These are phyloP conservation scores for Octopus sinensis DNA, from an alignment of 1,140 invertebrate species.

Conservation along the genomic window DNA sequence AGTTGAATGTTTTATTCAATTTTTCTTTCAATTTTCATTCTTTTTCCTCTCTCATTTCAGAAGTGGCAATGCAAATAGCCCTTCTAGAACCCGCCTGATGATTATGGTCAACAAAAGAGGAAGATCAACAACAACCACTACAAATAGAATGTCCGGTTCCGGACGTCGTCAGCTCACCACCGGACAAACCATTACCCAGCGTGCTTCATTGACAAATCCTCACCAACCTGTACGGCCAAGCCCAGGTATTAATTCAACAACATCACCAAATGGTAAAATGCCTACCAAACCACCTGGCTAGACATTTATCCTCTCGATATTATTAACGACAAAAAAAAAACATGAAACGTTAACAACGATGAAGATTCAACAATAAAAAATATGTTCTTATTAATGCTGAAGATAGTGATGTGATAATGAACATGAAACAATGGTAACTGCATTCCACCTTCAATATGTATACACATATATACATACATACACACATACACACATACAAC, in stretches of 20 bases:
- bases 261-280: not conserved
- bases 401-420: too few relatives aligned
- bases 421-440: too few relatives aligned
- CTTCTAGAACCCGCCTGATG: not conserved
- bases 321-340: too few relatives aligned
- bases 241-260: not conserved
- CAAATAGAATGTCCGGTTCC: not conserved
- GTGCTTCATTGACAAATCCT: not conserved
- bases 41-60: not conserved
- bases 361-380: too few relatives aligned
- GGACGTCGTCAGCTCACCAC: not conserved
- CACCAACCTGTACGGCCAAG: not conserved
- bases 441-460: too few relatives aligned
- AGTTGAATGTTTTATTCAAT: too few relatives aligned
- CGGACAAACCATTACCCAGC: not conserved
- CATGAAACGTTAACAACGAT: too few relatives aligned
- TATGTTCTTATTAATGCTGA: too few relatives aligned
- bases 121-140: not conserved
- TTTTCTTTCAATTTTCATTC: not conserved
- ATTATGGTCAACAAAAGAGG: not conserved
- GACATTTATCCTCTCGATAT: too few relatives aligned
- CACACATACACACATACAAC: too few relatives aligned
- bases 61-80: slow-evolving; percentile 9
- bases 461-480: too few relatives aligned
- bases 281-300: not conserved